Evolutionary conservation across 1,140 invertebrate species (phyloP).

Genomic region (Drosophila lacteicornis): DNA sequence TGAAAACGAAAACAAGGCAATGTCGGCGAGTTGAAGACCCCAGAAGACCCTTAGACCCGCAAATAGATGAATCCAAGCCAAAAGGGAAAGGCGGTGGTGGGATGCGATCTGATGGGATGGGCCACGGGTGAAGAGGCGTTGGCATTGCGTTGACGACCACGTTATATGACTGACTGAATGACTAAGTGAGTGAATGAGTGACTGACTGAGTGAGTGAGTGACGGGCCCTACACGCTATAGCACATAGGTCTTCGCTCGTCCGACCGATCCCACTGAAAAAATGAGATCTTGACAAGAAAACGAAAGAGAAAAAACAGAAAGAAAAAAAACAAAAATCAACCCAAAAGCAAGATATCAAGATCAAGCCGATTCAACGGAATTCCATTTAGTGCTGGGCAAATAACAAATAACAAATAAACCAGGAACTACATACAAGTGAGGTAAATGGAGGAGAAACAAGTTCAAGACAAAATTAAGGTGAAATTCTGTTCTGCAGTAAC

Average conservation of each 20-base stretch:
- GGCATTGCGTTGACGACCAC: conserved; percentile 51
- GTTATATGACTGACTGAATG: conserved; percentile 35
- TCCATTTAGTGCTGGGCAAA: conserved; percentile 52
- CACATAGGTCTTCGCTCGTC: conserved; percentile 1
- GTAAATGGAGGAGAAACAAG: conserved; percentile 44
- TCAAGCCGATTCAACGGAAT: conserved; percentile 57
- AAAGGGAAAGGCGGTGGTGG: conserved; percentile 31
- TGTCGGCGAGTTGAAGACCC: conserved; percentile 40
- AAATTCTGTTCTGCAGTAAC: conserved; percentile 29
- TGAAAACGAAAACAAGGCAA: conserved; percentile 25
- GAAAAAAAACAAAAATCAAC: not conserved
- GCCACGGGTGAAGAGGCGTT: conserved; percentile 40
- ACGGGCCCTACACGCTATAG: conserved; percentile 16
- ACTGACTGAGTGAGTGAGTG: conserved; percentile 36
- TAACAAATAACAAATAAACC: conserved; percentile 42
- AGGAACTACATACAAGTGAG: conserved; percentile 16
- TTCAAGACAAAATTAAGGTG: conserved; percentile 48
- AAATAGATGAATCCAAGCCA: conserved; percentile 27
- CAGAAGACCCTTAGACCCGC: conserved; percentile 47
- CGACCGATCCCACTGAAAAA: conserved; percentile 32
- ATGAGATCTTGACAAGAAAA: conserved; percentile 50
- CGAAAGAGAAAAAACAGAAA: conserved; percentile 11
- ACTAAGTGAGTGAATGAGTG: conserved; percentile 40
- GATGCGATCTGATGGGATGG: conserved; percentile 20
- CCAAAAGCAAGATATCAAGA: conserved; percentile 51